Conservation (phyloP, 2,888 invertebrate genomes). For the Lycia hirtaria region DNA sequence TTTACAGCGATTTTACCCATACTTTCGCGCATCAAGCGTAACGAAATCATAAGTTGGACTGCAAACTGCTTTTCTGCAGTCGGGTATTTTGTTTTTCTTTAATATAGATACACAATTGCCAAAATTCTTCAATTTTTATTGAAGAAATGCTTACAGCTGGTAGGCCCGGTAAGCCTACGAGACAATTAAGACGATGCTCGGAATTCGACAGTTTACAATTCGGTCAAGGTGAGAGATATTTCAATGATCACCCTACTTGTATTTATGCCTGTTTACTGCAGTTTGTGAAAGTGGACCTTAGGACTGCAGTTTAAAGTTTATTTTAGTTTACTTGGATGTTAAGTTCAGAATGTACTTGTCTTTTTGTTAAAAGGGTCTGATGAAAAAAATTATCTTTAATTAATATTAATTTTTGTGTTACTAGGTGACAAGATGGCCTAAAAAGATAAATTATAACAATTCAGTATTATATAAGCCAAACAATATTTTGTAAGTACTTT, state of each 20-base stretch:
- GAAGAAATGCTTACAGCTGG: too few relatives aligned
- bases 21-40: too few relatives aligned
- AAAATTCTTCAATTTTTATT: too few relatives aligned
- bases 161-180: not conserved
- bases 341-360: not conserved
- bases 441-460: too few relatives aligned
- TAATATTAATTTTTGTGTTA: not conserved
- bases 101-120: too few relatives aligned
- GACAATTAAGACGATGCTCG: conserved; percentile 1
- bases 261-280: not conserved
- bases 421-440: too few relatives aligned
- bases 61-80: too few relatives aligned
- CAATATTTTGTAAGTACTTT: too few relatives aligned
- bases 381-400: not conserved
- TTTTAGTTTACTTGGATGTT: not conserved
- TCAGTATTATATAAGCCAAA: too few relatives aligned
- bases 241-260: conserved; percentile 24
- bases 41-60: too few relatives aligned
- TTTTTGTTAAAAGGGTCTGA: conserved; percentile 1
- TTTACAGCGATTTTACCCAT: too few relatives aligned
- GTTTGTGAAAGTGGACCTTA: conserved; percentile 15
- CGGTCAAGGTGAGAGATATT: conserved; percentile 23
- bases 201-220: conserved; percentile 15
- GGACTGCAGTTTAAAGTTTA: not conserved
- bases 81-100: too few relatives aligned